Base-by-base conservation (phyloP, 2,888 invertebrate genomes). In the Coelinius sp. region DNA sequence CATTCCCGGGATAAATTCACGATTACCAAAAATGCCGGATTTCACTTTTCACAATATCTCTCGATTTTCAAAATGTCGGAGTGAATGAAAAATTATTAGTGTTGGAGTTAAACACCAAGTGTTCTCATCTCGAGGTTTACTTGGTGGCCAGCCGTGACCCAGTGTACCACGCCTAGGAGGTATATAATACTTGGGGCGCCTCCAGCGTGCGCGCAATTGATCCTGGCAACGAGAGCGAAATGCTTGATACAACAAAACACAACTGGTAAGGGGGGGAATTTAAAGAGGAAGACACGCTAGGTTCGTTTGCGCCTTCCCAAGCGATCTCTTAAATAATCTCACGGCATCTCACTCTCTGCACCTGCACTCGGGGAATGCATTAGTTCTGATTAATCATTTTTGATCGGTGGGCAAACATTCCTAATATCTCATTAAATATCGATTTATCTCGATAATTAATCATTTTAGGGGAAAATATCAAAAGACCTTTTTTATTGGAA, bases 281-380 rank as follows among this genome's bases (percentile, higher is more conserved):
- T 59, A 59, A 59, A 35, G 31, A 31, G 59, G 59, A 59, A 59
- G 59, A 31, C 59, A 59, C 59, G 59, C 59, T 59, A 59, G 59
- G 35, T 17, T 35, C 35, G 59, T 59, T 59, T 8, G 17, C 59
- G 20, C 59, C 59, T 27, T 52, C 52, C 12, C 12, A 59, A 59
- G 17, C 35, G 17, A 14, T 59, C 10, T 35, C 59, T 59, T 10
- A 35, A 59, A 59, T 59, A 31, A 56, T 56, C 56, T 14, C 56
- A 27, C 35, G 35, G 12, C 10, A 35, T 59, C 35, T 56, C n/a
- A 27, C 56, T 27, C 53, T 27, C 53, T 53, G 14, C 53, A 53
- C 53, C 53, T 53, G 25, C 14, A 53, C 25, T 27, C 14, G n/a
- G 6, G 53, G 31, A 17, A 31, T 59, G 10, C 7, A 8, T 25